Evolutionary conservation across 2,888 invertebrate species (phyloP).

Genomic region (Limenitis camilla): DNA sequence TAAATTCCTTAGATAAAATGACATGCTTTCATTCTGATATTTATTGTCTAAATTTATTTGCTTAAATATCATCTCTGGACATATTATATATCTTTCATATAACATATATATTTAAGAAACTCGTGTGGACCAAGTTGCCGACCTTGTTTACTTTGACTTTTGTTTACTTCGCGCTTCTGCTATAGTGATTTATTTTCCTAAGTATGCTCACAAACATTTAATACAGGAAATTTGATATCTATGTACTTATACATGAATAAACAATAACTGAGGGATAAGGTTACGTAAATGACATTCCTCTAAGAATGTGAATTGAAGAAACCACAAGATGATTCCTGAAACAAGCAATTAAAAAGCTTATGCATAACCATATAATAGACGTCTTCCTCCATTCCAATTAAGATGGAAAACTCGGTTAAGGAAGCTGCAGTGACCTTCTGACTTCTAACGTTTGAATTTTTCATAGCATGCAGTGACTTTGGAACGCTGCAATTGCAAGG

Average conservation of each 20-base stretch:
- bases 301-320: slow-evolving; percentile 8
- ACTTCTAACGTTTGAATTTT: slow-evolving; percentile 22
- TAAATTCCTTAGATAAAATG: no score
- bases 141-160: neutral
- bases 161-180: slow-evolving; percentile 11
- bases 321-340: slow-evolving; percentile 1
- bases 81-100: no score
- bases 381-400: slow-evolving; percentile 17
- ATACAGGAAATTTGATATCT: slow-evolving; percentile 14
- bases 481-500: slow-evolving; percentile 14
- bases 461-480: slow-evolving; percentile 15
- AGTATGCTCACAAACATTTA: slow-evolving; percentile 7
- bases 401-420: slow-evolving; percentile 17
- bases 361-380: neutral
- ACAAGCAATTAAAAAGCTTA: neutral
- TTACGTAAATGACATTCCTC: slow-evolving; percentile 10
- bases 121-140: no score
- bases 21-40: no score
- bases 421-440: slow-evolving; percentile 22
- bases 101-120: no score
- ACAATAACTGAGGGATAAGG: slow-evolving; percentile 9
- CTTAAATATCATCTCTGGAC: neutral
- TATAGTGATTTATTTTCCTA: slow-evolving; percentile 13
- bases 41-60: neutral
- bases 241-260: slow-evolving; percentile 6